These are phyloP conservation scores for Heliothis subflexa DNA, from an alignment of 1,140 invertebrate species.

Conservation along the genomic window DNA sequence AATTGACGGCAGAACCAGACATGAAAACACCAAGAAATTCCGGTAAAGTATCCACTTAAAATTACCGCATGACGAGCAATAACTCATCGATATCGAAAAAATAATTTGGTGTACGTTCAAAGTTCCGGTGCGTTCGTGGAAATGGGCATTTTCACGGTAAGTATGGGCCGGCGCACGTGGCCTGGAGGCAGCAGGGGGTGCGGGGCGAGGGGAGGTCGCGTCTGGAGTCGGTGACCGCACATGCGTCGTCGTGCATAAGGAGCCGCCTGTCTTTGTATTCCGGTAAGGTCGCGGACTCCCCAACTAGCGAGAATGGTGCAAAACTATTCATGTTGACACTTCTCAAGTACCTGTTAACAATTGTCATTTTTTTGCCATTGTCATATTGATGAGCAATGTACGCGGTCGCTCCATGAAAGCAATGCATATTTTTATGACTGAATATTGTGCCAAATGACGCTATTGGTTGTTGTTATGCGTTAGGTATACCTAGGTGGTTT, in stretches of 20 bases:
- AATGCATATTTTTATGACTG: slow-evolving; percentile 51
- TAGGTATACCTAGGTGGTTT: too few relatives aligned
- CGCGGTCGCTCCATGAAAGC: slow-evolving; percentile 51
- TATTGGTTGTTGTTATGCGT: too few relatives aligned
- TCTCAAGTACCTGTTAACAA: slow-evolving; percentile 66
- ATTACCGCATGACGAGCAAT: slow-evolving; percentile 24
- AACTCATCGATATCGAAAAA: slow-evolving; percentile 29
- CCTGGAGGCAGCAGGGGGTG: slow-evolving; percentile 47
- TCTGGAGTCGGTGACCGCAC: slow-evolving; percentile 77
- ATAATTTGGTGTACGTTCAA: slow-evolving; percentile 56
- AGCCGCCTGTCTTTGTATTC: slow-evolving; percentile 76
- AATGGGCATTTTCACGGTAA: slow-evolving; percentile 78
- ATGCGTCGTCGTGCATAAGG: slow-evolving; percentile 77
- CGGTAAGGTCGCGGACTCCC: slow-evolving; percentile 68
- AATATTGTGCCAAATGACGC: not conserved
- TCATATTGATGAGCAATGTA: slow-evolving; percentile 59
- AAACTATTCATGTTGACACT: slow-evolving; percentile 74
- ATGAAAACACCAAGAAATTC: not conserved
- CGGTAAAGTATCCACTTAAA: slow-evolving; percentile 15
- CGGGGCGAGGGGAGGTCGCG: slow-evolving; percentile 43
- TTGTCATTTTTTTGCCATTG: slow-evolving; percentile 69
- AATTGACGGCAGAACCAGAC: not conserved
- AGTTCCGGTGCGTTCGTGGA: slow-evolving; percentile 78
- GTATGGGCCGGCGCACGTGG: slow-evolving; percentile 69
- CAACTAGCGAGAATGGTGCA: slow-evolving; percentile 70